These are phyloP conservation scores for Dryococelus australis DNA, from an alignment of 2,888 invertebrate genomes.

Conservation along the genomic window DNA sequence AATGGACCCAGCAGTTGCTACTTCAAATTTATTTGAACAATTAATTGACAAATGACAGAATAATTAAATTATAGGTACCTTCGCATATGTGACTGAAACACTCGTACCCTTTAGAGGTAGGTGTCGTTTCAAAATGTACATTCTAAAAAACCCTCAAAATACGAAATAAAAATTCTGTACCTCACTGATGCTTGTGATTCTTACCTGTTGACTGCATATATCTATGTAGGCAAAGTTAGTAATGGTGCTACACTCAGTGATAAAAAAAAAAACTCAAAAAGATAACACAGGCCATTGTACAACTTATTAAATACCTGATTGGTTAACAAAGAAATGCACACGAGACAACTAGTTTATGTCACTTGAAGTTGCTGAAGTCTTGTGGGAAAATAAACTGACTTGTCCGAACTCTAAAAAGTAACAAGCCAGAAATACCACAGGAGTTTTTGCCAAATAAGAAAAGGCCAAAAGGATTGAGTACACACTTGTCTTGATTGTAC, in stretches of 20 bases:
- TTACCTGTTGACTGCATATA: slow-evolving; percentile 43
- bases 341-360: slow-evolving; percentile 50
- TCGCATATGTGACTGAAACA: slow-evolving; percentile 40
- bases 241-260: slow-evolving; percentile 40
- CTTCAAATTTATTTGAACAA: background rate
- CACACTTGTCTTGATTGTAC: background rate
- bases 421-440: slow-evolving; percentile 45
- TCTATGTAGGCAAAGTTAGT: slow-evolving; percentile 36
- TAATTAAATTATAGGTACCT: slow-evolving; percentile 34
- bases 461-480: background rate
- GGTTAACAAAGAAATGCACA: slow-evolving; percentile 49
- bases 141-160: slow-evolving; percentile 48
- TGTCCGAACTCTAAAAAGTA: slow-evolving; percentile 48
- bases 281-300: slow-evolving; percentile 46
- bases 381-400: slow-evolving; percentile 44
- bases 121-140: slow-evolving; percentile 45
- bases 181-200: slow-evolving; percentile 45
- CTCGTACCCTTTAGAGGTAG: slow-evolving; percentile 41
- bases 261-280: slow-evolving; percentile 39
- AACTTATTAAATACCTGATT: slow-evolving; percentile 42
- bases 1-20: background rate
- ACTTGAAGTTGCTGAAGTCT: slow-evolving; percentile 44
- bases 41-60: background rate
- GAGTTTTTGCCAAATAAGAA: slow-evolving; percentile 33
- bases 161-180: slow-evolving; percentile 46